phyloP scores from a whole-genome alignment of 2,113 vertebrate species.

The Paratilapia polleni region DNA sequence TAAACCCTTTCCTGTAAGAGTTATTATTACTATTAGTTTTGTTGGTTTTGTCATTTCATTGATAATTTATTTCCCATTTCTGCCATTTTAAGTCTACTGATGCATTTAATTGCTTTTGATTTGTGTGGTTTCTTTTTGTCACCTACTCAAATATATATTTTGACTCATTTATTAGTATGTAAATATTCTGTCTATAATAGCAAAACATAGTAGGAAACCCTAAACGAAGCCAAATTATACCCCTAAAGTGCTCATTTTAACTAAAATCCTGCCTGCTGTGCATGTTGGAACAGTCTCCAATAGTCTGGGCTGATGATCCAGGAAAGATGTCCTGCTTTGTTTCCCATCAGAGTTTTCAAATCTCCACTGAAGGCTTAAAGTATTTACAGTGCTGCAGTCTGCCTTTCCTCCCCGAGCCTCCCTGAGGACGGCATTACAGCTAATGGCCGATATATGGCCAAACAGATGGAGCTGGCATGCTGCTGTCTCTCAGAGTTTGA shows the following conservation, averaged over 20 bases:
- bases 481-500: conserved; percentile 12
- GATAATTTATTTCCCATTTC: neutral
- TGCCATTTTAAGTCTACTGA: neutral
- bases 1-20: neutral
- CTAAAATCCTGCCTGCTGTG: neutral
- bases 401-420: conserved; percentile 43
- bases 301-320: conserved; percentile 22
- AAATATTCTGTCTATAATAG: neutral
- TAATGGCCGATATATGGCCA: conserved; percentile 60
- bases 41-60: neutral
- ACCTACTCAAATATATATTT: neutral
- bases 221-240: neutral
- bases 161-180: neutral
- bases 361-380: conserved; percentile 53
- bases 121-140: neutral
- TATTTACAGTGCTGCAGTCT: conserved; percentile 59
- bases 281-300: conserved; percentile 13
- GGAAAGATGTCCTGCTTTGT: conserved; percentile 36
- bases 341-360: conserved; percentile 46
- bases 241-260: neutral
- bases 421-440: conserved; percentile 48
- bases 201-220: neutral
- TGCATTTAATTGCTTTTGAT: neutral
- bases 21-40: neutral
- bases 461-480: conserved; percentile 63